Base-by-base conservation (phyloP, 2,113 vertebrate species). In the Lutjanus erythropterus region DNA sequence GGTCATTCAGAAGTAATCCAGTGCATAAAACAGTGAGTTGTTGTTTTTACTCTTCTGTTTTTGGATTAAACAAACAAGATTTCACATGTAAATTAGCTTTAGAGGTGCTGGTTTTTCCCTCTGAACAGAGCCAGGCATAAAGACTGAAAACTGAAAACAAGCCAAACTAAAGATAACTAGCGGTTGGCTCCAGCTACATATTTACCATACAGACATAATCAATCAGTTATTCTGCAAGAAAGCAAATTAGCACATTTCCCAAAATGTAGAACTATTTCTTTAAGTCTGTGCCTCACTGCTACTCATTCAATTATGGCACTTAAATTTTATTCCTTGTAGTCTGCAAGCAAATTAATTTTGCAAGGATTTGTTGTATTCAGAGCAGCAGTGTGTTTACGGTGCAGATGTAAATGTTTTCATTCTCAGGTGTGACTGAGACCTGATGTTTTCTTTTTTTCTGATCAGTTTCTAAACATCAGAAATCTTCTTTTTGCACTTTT, bases 401-500 rank as follows among this genome's bases (percentile, higher is more conserved):
- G 52, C 52, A n/a, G 50, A 19, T 61, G 46, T 61, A 31, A 21
- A 29, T 52, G 33, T 72, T 47, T 47, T 71, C 53, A 47, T 49
- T 39, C 14, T 47, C 12, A 56, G 53, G 42, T 58, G 19, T 49
- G 15, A 60, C 39, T 58, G 68, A 69, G 14, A 4, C 16, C 33
- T 19, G 67, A 55, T 39, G 35, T 33, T 58, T 58, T 33, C n/a
- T n/a, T n/a, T n/a, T n/a, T n/a, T n/a, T n/a, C n/a, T n/a, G n/a
- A n/a, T n/a, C n/a, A n/a, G n/a, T n/a, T n/a, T 71, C 52, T n/a
- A 21, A 69, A 69, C 52, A 46, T 71, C 56, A 25, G 29, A 71
- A 72, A 29, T 60, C 29, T 14, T 19, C 55, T 47, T 16, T 46
- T 46, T 19, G n/a, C 35, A 29, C 33, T 41, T 41, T 21, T 5